A percentile compares a stretch with the other conserved stretches of the same genome.
These are phyloP conservation scores for Drosophila subquinaria DNA, from an alignment of 2,888 invertebrate species.

Conservation along the genomic window DNA sequence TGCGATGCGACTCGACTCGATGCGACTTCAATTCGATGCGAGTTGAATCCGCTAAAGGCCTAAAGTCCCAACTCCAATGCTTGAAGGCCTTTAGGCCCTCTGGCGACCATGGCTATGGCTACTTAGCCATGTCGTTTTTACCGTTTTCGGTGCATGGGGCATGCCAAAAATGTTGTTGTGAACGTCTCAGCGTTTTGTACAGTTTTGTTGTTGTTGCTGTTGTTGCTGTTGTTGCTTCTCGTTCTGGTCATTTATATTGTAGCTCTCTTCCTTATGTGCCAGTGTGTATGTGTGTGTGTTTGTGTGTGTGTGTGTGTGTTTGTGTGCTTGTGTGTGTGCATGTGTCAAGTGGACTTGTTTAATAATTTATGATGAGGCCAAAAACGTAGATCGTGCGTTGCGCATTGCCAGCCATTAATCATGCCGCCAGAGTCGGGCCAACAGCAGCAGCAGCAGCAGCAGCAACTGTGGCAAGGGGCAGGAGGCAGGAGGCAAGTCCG, in stretches of 20 bases:
- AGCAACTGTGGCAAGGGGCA: slow-evolving; percentile 5
- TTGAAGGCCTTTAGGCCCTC: slow-evolving; percentile 14
- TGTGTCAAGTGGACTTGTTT: slow-evolving; percentile 81
- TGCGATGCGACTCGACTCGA: neutral
- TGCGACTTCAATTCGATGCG: slow-evolving; percentile 3
- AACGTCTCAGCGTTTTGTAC: slow-evolving; percentile 71
- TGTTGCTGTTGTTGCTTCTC: slow-evolving; percentile 52
- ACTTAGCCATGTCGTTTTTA: slow-evolving; percentile 74
- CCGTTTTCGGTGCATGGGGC: slow-evolving; percentile 74
- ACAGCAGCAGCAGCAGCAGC: slow-evolving; percentile 22
- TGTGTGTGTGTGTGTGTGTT: slow-evolving; percentile 52
- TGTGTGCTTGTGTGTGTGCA: slow-evolving; percentile 59
- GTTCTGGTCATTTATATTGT: slow-evolving; percentile 76
- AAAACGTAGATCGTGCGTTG: slow-evolving; percentile 80
- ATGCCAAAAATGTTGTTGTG: slow-evolving; percentile 72
- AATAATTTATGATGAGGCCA: slow-evolving; percentile 80
- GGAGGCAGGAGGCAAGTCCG: slow-evolving; percentile 17
- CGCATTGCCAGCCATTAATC: slow-evolving; percentile 81
- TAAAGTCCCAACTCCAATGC: neutral
- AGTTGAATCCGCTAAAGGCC: slow-evolving; percentile 3
- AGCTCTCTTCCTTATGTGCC: slow-evolving; percentile 31
- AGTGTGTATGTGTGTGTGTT: slow-evolving; percentile 25
- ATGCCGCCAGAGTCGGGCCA: slow-evolving; percentile 58
- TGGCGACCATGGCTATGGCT: slow-evolving; percentile 31
- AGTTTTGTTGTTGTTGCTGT: slow-evolving; percentile 58